These are phyloP conservation scores for Lampris megalopsis DNA, from an alignment of 2,113 vertebrate genomes.

Conservation along the genomic window DNA sequence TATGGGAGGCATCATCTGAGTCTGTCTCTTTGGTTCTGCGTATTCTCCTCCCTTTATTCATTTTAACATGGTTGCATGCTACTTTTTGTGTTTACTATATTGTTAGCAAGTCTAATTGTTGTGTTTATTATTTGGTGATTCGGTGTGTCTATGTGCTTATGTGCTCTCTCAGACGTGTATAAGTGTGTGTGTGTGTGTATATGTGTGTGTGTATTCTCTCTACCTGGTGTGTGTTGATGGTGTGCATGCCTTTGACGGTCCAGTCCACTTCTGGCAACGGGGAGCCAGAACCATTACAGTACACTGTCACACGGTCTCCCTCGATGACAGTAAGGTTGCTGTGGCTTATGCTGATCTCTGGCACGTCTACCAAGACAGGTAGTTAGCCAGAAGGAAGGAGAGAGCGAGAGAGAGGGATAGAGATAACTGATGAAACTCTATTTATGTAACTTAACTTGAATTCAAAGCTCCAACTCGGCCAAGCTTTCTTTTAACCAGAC, in stretches of 20 bases:
- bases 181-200: slow-evolving; percentile 3
- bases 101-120: background rate
- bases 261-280: slow-evolving; percentile 95
- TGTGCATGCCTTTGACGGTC: slow-evolving; percentile 88
- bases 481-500: no score
- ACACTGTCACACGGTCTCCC: slow-evolving; percentile 88
- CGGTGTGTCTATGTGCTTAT: background rate
- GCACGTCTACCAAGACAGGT: slow-evolving; percentile 83
- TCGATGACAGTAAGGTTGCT: slow-evolving; percentile 91
- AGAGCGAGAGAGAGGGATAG: background rate
- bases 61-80: no score
- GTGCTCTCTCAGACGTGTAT: background rate
- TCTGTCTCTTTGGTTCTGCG: no score
- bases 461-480: no score
- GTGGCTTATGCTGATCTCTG: slow-evolving; percentile 93
- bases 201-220: slow-evolving; percentile 5
- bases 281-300: slow-evolving; percentile 91
- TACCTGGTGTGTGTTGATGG: slow-evolving; percentile 90
- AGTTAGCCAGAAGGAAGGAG: background rate
- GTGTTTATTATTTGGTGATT: background rate
- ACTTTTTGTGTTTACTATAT: background rate
- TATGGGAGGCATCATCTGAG: no score
- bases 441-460: background rate
- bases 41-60: no score
- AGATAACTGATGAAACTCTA: background rate